Base-by-base conservation (phyloP, 2,888 invertebrate species). In the Imbricaverruca yamaguchii region DNA sequence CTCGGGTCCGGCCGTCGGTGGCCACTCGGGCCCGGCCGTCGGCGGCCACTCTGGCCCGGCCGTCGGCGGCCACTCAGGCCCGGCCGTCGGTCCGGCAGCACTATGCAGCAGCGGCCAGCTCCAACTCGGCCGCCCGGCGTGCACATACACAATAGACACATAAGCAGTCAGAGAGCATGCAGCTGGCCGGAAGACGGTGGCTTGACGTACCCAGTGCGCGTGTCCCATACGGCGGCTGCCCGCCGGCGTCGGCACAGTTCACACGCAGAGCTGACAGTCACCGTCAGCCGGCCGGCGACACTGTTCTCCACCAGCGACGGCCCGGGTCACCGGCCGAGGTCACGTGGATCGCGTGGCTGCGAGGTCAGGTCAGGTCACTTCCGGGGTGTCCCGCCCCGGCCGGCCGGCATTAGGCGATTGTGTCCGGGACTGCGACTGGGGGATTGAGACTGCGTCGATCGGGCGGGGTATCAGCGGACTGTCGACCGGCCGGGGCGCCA, bases 91-190 rank as follows among this genome's bases (percentile, higher is more conserved):
- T 4, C 39, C 39, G 39, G 39, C 39, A 10, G 21, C 15, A n/a
- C 9, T 21, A n/a, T 15, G 13, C 61, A 18, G 61, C 13, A 8
- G 18, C 61, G 13, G 63, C 18, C 63, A 10, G 9, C 10, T 7
- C 63, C 21, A n/a, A 63, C 63, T 7, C 21, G 18, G n/a, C 13
- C 18, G 61, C 8, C 61, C 0, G 39, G 39, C 39, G 39, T 18
- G 21, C 55, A 18, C 53, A 21, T 55, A 11, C 12, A 74, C 74
- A 74, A 74, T 74, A 55, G 53, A 15, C 21, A 21, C 74, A 74
- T 74, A 55, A 74, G 74, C 53, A 74, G 74, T 11, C 74, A 74
- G 21, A 53, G 74, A 74, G 55, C 74, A 55, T 74, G 74, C 53
- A 74, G 74, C 23, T 21, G 55, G 53, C 39, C 9, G 21, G 74